Evolutionary conservation across 2,113 vertebrate species (phyloP).

Genomic region (Vulpes lagopus): DNA sequence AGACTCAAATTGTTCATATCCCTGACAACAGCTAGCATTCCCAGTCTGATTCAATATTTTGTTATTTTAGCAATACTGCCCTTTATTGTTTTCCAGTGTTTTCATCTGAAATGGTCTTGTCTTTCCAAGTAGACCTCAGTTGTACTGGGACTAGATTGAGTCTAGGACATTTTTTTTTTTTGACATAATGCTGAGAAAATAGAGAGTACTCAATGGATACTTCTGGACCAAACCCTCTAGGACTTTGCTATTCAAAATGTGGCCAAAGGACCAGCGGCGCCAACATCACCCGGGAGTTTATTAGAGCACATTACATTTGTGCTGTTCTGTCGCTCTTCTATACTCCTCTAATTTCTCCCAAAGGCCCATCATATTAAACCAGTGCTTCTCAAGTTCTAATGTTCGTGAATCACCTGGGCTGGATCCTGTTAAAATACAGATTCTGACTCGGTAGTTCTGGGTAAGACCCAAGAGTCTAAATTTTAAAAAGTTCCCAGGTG

Average conservation of each 20-base stretch:
- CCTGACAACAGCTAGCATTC: not conserved
- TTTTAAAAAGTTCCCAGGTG: constrained; percentile 36
- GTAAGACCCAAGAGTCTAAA: constrained; percentile 18
- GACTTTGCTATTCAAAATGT: not conserved
- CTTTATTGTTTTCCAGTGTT: constrained; percentile 40
- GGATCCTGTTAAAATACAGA: constrained; percentile 13
- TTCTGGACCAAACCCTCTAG: not conserved
- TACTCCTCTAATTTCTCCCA: not conserved
- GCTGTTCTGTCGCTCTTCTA: not conserved
- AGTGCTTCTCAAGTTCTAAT: not conserved
- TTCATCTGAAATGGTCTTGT: constrained; percentile 9
- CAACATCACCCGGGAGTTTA: not conserved
- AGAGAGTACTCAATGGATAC: not conserved
- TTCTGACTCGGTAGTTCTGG: not conserved
- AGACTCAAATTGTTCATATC: constrained; percentile 1
- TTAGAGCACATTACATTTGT: not conserved
- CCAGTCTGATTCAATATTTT: not conserved
- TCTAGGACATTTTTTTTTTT: constrained; percentile 11
- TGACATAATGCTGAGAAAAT: not conserved
- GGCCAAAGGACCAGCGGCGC: not conserved
- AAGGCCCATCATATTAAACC: not conserved
- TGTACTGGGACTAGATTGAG: not conserved
- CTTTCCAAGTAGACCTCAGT: not conserved
- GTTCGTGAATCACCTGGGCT: not conserved
- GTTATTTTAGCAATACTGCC: not conserved